Evolutionary conservation across 2,888 invertebrate species (phyloP), one percentile per base, ranked within the genome.

Genomic region (Cerceris rybyensis): DNA sequence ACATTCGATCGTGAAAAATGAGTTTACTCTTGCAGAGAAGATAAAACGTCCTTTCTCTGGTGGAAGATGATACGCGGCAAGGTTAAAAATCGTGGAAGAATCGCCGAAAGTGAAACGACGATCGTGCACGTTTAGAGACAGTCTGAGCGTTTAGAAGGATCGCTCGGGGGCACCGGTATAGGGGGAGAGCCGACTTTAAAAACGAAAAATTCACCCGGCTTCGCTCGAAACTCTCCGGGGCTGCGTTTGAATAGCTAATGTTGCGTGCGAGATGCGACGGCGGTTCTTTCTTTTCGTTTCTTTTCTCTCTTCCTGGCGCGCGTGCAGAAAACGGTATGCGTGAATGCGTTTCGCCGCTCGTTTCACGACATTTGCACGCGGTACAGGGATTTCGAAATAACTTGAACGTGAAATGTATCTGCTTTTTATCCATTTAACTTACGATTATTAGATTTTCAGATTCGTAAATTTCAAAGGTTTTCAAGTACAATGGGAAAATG

Each of bases 201-300:
- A 80, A 78, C 72, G 70, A 80, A 70, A 75, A 70, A 67, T 59
- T 59, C 66, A 55, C 50, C 49, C 28, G 52, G 14, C 63, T 54
- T 42, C 49, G 69, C 63, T 64, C 70, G 66, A 76, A 78, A 69
- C 74, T 76, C 80, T 76, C 42, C 57, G 52, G 64, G 63, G 75
- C 67, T 73, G 78, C 81, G 84, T 81, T 80, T 84, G 83, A 86
- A 86, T 86, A 86, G 79, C 86, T 84, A 84, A 87, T 85, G 86
- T 86, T 87, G 86, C 87, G 87, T 86, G 86, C 72, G 73, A 64
- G 79, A 78, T 46, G 78, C 75, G 58, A 80, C 61, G 59, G 59
- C 75, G 70, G 17, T 58, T 55, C 57, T 65, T 66, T 69, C 52
- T 50, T 28, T 16, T 49, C 64, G 41, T 49, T 59, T 39, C 42